A percentile compares a stretch with the other conserved stretches of the same genome.
Conservation (phyloP, 2,113 vertebrate genomes). For the Ascaphus truei region DNA sequence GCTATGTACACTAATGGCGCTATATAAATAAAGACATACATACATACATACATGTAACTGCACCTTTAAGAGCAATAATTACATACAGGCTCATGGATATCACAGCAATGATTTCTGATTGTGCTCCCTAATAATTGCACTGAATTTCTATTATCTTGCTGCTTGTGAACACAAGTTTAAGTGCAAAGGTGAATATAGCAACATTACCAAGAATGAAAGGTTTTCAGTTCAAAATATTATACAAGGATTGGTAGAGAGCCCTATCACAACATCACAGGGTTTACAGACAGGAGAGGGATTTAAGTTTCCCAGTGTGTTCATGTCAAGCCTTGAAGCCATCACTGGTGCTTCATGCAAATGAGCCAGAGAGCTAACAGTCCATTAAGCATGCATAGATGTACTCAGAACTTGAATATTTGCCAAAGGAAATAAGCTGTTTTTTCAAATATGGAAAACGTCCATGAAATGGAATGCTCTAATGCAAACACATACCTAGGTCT, state of each 20-base stretch:
- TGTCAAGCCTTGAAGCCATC: neutral
- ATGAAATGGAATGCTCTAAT: neutral
- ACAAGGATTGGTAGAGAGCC: neutral
- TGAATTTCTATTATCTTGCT: neutral
- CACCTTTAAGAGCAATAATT: too few species aligned
- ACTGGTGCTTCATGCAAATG: slow-evolving; percentile 10
- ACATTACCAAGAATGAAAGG: neutral
- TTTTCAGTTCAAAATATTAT: neutral
- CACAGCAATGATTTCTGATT: too few species aligned
- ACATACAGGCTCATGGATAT: too few species aligned
- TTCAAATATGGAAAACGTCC: neutral
- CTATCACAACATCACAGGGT: neutral
- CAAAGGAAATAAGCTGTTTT: slow-evolving; percentile 8
- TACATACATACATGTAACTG: too few species aligned
- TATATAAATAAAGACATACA: too few species aligned
- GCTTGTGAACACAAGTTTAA: neutral
- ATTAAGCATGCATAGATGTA: slow-evolving; percentile 9
- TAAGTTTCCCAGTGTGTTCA: neutral
- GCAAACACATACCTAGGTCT: neutral
- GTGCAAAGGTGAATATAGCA: neutral
- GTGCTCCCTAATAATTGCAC: neutral
- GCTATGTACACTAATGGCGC: too few species aligned
- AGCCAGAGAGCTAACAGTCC: neutral
- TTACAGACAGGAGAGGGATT: slow-evolving; percentile 1
- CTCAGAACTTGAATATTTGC: slow-evolving; percentile 3